Conservation (phyloP, 1,140 invertebrate genomes). For the Thrips palmi region DNA sequence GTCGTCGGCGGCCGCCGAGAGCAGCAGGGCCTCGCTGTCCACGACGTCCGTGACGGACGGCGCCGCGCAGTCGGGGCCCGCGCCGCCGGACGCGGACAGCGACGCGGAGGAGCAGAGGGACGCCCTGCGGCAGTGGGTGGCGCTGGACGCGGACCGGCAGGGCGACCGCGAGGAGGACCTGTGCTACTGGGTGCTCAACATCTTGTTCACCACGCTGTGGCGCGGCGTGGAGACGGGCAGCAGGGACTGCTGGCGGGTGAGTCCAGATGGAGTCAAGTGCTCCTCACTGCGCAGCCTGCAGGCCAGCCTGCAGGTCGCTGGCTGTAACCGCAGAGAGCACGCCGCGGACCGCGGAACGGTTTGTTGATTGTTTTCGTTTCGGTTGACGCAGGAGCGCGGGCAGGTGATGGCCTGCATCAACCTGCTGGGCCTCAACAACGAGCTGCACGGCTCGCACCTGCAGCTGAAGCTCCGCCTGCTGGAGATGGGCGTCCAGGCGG, state of each 20-base stretch:
- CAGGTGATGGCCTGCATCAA: constrained; percentile 41
- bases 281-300: no score
- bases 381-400: constrained; percentile 28
- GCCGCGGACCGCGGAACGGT: not conserved
- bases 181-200: constrained; percentile 34
- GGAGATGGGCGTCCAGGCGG: constrained; percentile 38
- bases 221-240: constrained; percentile 36
- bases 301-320: no score
- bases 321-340: not conserved
- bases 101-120: constrained; percentile 12
- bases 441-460: constrained; percentile 33
- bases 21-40: constrained; percentile 10
- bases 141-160: constrained; percentile 21
- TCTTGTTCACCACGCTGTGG: constrained; percentile 39
- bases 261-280: no score
- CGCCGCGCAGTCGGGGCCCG: not conserved
- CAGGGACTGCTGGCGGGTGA: constrained; percentile 35
- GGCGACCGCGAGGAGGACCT: constrained; percentile 33
- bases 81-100: constrained; percentile 7
- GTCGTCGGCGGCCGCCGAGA: constrained; percentile 12
- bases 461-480: constrained; percentile 35
- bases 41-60: not conserved
- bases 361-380: constrained; percentile 10
- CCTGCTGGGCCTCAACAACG: constrained; percentile 35
- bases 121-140: constrained; percentile 16